Base-by-base conservation (phyloP, 2,797 vertebrate species). In the Ptychobarbus kaznakovi region DNA sequence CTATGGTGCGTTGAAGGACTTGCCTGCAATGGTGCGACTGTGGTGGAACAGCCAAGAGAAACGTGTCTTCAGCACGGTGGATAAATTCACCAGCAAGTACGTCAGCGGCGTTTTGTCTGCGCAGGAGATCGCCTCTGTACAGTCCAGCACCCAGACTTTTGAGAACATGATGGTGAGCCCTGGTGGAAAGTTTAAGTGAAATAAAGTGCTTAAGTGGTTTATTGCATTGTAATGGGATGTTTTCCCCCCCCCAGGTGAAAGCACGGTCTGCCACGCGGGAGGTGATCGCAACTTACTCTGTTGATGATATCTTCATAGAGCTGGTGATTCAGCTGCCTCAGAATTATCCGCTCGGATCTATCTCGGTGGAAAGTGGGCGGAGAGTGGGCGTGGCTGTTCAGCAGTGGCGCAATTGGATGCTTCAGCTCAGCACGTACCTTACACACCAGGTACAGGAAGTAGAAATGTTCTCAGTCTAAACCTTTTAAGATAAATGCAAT, bases 21-120 rank as follows among this genome's bases (percentile, higher is more conserved):
- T 99, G 91, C 98, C 98, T 0, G 98, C 98, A 81, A 99, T 99
- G 97, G 98, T 99, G 86, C 95, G 98, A 3, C 95, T 99, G 66
- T 99, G 98, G 98, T 99, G 98, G 98, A 99, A 97, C 63, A 95
- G 97, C 90, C 98, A 98, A 89, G 98, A 99, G 91, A 99, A 99
- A 92, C 96, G 97, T 13, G 96, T 99, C 87, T 97, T 97, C 92
- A 95, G 90, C 11, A 93, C 95, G 0, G 98, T 97, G 81, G 98
- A 99, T 90, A 97, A 95, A 93, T 99, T 99, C 92, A 99, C 97
- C 32, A 98, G 96, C 90, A 98, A 96, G 88, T 97, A 98, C 0
- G 96, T 99, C 89, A 99, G 97, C 86, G 95, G 90, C 0, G 95
- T 99, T 80, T 96, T 99, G 84, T 99, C 97, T 0, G 95, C 96